phyloP scores from a whole-genome alignment of 92 coral and sea anemone species.

The Zoanthus sansibaricus region DNA sequence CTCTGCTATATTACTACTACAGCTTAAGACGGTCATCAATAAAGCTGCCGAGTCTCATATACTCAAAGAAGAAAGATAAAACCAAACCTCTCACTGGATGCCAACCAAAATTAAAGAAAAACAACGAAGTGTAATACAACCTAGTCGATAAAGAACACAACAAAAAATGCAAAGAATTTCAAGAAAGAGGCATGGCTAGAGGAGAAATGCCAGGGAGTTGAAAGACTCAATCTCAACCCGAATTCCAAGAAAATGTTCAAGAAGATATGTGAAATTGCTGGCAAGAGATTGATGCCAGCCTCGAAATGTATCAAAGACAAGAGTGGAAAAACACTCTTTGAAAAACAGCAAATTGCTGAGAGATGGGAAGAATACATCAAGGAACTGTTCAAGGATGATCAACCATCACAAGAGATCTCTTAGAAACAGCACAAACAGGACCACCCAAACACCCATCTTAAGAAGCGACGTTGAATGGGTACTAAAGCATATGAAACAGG shows the following conservation, averaged over 20 bases:
- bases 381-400: not conserved
- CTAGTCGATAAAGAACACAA: no score
- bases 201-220: no score
- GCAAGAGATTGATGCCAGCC: not conserved
- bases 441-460: not conserved
- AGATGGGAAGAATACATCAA: slow-evolving; percentile 19
- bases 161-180: no score
- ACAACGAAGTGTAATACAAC: no score
- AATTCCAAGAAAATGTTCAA: not conserved
- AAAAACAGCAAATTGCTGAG: not conserved
- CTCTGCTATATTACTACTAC: no score
- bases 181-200: no score
- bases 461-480: not conserved
- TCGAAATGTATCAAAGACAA: not conserved
- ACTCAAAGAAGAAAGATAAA: no score
- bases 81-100: no score
- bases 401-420: not conserved
- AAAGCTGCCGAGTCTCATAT: no score
- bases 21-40: no score
- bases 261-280: not conserved
- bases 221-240: not conserved
- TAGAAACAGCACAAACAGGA: not conserved
- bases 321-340: not conserved
- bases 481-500: not conserved
- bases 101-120: no score